phyloP scores from a whole-genome alignment of 2,888 invertebrate genomes.

The Patella depressa region DNA sequence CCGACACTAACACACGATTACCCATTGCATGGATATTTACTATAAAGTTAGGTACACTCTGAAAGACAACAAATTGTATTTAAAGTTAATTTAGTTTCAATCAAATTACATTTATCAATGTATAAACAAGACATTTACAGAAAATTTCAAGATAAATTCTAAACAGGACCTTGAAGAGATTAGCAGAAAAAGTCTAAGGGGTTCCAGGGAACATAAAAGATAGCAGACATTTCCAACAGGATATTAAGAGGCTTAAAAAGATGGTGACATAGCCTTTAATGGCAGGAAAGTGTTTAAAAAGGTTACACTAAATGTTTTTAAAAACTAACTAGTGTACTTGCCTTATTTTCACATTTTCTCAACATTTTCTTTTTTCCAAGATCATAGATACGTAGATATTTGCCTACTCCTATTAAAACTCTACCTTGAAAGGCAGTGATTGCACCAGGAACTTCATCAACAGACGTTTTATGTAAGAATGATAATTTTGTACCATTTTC shows the following conservation, averaged over 20 bases:
- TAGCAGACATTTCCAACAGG: too few species aligned
- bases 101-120: not conserved
- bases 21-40: conserved; percentile 94
- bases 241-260: too few species aligned
- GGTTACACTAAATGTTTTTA: too few species aligned
- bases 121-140: not conserved
- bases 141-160: not conserved
- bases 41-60: conserved; percentile 95
- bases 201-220: too few species aligned
- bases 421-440: conserved; percentile 80
- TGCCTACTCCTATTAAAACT: conserved; percentile 92
- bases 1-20: conserved; percentile 93
- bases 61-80: conserved; percentile 36
- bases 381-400: conserved; percentile 93
- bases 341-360: conserved; percentile 97
- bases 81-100: not conserved
- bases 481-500: conserved; percentile 87
- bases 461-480: conserved; percentile 91
- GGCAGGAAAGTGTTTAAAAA: too few species aligned
- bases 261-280: too few species aligned
- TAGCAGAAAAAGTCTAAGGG: not conserved
- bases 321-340: conserved; percentile 39
- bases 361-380: conserved; percentile 96
- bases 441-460: conserved; percentile 87
- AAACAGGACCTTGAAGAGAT: not conserved